A percentile compares a stretch with the other conserved stretches of the same genome.
Conservation (phyloP, 2,113 vertebrate species). For the Vimba vimba region DNA sequence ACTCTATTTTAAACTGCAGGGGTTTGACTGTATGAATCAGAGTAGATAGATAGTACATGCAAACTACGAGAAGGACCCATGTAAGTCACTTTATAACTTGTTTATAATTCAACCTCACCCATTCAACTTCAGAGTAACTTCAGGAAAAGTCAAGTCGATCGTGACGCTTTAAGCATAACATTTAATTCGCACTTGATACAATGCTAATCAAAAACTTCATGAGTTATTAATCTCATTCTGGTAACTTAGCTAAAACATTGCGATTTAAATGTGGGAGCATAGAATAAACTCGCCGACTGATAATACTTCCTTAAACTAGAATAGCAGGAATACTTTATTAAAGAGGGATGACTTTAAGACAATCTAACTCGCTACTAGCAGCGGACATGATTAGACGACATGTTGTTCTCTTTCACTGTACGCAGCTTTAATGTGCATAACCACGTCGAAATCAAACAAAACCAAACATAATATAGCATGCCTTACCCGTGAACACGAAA, state of each 20-base stretch:
- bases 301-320: neutral
- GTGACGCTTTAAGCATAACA: neutral
- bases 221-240: neutral
- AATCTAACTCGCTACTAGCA: neutral
- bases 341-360: neutral
- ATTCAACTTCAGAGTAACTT: neutral
- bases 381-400: neutral
- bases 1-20: slow-evolving; percentile 51
- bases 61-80: neutral
- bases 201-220: neutral
- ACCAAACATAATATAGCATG: neutral
- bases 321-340: neutral
- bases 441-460: neutral
- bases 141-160: neutral
- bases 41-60: neutral
- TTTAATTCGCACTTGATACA: neutral
- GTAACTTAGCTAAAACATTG: neutral
- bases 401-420: neutral
- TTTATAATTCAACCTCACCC: neutral
- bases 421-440: neutral
- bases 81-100: neutral
- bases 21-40: neutral
- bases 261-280: neutral
- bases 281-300: neutral
- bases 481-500: neutral